Evolutionary conservation across 2,888 invertebrate genomes (phyloP), one percentile per base, ranked within the genome.

Genomic region (Loripinus fragilis): DNA sequence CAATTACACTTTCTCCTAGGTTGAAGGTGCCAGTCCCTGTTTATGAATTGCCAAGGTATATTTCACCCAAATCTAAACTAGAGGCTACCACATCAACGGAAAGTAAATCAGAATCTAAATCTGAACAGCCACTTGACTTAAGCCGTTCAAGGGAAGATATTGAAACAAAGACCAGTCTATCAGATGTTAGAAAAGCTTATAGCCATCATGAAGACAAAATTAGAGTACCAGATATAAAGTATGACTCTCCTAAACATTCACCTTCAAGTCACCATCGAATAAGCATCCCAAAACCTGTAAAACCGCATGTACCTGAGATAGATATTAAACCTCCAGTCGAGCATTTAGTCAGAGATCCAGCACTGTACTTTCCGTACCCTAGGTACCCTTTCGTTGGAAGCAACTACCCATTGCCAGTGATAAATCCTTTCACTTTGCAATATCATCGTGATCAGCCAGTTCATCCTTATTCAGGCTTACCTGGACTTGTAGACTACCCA

Each of bases 101-200:
- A 5, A 68, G 52, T 28, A 71, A 71, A 91, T 95, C 72, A 95
- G 96, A 90, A 17, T 25, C 65, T 17, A 78, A 72, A 41, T 55
- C 69, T 15, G 87, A 88, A 76, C 87, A 88, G 69, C 97, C 97
- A 0, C 93, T 97, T 68, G 97, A 97, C 93, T 95, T 98, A 76
- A 96, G 96, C 48, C 78, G 69, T 95, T 67, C 84, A 28, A 98
- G 93, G 96, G 92, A 80, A 10, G n/a, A 2, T n/a, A 17, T 67
- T n/a, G n/a, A n/a, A 23, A 7, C n/a, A 38, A 64, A 25, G 15
- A 28, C 15, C 3, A 8, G 10, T 25, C 3, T 23, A 25, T n/a
- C 23, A 25, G 23, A n/a, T 23, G 17, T 20, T 15, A 15, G 30
- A 33, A 20, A 33, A 33, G 5, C 2, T 7, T 1, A 8, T 2